A percentile compares a stretch with the other conserved stretches of the same genome.
These are phyloP conservation scores for Epizoanthus ramosus DNA, from an alignment of 92 coral and sea anemone species.

Conservation along the genomic window DNA sequence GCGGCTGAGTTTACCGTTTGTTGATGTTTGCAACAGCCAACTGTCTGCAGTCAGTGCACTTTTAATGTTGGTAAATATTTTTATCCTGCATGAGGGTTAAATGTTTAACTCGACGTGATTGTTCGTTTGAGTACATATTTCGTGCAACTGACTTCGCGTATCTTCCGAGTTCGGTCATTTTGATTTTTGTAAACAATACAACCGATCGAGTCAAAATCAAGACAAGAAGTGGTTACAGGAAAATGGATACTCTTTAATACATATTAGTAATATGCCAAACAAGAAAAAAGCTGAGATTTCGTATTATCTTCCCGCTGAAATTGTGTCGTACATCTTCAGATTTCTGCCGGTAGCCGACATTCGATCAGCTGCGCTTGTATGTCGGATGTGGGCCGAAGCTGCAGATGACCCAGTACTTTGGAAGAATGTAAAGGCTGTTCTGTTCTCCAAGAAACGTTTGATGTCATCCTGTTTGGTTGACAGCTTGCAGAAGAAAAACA, in stretches of 20 bases:
- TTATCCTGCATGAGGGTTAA: too few relatives aligned
- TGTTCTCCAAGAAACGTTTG: slow-evolving; percentile 65
- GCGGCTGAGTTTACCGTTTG: too few relatives aligned
- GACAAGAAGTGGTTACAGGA: neutral
- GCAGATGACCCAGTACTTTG: slow-evolving; percentile 84
- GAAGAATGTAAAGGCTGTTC: slow-evolving; percentile 54
- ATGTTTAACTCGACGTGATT: too few relatives aligned
- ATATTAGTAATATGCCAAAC: slow-evolving; percentile 6
- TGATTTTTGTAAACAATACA: neutral
- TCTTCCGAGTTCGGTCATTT: too few relatives aligned
- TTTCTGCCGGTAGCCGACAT: slow-evolving; percentile 71
- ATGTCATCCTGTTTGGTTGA: slow-evolving; percentile 66
- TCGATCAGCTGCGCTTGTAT: slow-evolving; percentile 69
- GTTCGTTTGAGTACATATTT: too few relatives aligned
- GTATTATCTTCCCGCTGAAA: slow-evolving; percentile 67
- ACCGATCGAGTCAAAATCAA: neutral
- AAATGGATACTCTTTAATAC: neutral
- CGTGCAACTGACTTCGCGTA: too few relatives aligned
- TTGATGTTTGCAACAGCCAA: too few relatives aligned
- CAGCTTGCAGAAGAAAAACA: slow-evolving; percentile 70
- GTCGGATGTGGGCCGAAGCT: slow-evolving; percentile 78
- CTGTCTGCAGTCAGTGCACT: too few relatives aligned
- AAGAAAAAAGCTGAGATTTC: neutral
- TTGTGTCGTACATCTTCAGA: slow-evolving; percentile 74
- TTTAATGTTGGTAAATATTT: too few relatives aligned